Base-by-base conservation (phyloP, 2,888 invertebrate species). In the Aspidiotus rigidus region DNA sequence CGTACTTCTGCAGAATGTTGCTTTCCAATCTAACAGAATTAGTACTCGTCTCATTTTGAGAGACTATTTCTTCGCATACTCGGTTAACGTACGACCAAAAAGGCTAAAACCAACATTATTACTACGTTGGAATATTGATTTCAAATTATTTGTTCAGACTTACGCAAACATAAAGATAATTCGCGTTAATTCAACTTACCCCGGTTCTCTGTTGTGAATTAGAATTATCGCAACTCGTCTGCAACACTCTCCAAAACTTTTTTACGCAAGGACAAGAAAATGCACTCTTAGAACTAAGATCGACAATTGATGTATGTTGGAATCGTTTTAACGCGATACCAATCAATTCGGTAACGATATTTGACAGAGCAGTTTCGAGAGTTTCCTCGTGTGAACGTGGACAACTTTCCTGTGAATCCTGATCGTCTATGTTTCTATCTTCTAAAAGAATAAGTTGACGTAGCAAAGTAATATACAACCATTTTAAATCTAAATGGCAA, bases 261-360 rank as follows among this genome's bases (percentile, higher is more conserved):
- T 82, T 81, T 7, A 80, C 76, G 73, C 85, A 85, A 13, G 80
- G 79, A 71, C 85, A 85, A 69, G 79, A 79, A 73, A 83, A 85
- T 0, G 83, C 81, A 15, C 80, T 79, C 62, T 76, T 79, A n/a
- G 77, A 76, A 16, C 77, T 73, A n/a, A 83, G 73, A 71, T 82
- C 81, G 6, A 74, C 74, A 6, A 77, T 74, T 42, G 78, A 76
- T 56, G 79, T 78, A 77, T 80, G 63, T 54, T 75, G 73, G 67
- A 71, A 72, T 63, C 69, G 55, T 57, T 69, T 69, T 10, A 69
- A 40, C 5, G 69, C 63, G 49, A 69, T 62, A 16, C 56, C 57
- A 16, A 69, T 39, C 55, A 69, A 49, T 63, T 69, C 69, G 11
- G 69, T 63, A 11, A 44, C 55, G 10, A 59, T 17, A 15, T 55